A percentile compares a stretch with the other conserved stretches of the same genome.
Conservation (phyloP, 2,888 invertebrate genomes). For the Tholera decimalis region DNA sequence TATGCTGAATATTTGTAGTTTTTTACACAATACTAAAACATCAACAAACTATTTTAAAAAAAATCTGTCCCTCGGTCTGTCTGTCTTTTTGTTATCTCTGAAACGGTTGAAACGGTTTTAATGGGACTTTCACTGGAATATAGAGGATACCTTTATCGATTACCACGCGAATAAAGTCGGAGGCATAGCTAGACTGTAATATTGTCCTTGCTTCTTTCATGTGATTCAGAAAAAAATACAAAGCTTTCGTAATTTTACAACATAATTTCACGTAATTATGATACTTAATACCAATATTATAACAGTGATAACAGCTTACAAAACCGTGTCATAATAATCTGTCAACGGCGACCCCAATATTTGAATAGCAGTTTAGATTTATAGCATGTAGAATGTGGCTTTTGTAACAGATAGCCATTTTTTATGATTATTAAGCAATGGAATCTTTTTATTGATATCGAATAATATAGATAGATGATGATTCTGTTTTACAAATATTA, state of each 20-base stretch:
- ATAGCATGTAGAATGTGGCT: slow-evolving; percentile 28
- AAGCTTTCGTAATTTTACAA: neutral
- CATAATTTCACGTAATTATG: slow-evolving; percentile 44
- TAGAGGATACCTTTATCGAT: too few relatives aligned
- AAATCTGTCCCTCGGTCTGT: too few relatives aligned
- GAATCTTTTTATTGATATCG: neutral
- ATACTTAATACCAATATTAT: slow-evolving; percentile 22
- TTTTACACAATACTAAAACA: too few relatives aligned
- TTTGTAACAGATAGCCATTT: slow-evolving; percentile 1
- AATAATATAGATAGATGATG: neutral
- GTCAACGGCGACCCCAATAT: slow-evolving; percentile 46
- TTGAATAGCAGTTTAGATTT: slow-evolving; percentile 28
- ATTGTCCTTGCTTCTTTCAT: neutral
- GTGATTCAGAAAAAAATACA: neutral
- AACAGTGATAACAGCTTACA: slow-evolving; percentile 40
- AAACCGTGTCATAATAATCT: slow-evolving; percentile 53
- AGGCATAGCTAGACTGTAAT: too few relatives aligned
- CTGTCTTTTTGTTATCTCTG: too few relatives aligned
- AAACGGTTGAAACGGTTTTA: too few relatives aligned
- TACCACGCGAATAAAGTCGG: too few relatives aligned
- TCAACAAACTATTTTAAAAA: too few relatives aligned
- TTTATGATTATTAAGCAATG: slow-evolving; percentile 7
- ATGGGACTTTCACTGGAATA: too few relatives aligned
- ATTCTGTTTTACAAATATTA: too few relatives aligned
- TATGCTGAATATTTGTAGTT: too few relatives aligned